Evolutionary conservation across 2,113 vertebrate species (phyloP).

Genomic region (Sardina pilchardus): DNA sequence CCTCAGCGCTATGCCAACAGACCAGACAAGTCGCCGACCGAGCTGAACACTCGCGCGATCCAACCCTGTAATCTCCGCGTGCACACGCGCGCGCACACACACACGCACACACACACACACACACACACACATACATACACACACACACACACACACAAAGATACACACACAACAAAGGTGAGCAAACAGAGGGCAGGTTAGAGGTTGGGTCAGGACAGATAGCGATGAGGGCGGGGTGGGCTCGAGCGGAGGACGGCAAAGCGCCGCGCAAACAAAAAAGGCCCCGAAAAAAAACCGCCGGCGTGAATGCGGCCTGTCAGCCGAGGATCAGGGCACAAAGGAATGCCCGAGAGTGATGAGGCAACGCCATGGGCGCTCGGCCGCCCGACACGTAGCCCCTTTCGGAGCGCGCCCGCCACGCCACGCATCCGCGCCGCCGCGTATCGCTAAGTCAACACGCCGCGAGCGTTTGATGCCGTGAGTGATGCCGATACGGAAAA

Average conservation of each 20-base stretch:
- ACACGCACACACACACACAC: conserved; percentile 24
- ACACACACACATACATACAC: conserved; percentile 51
- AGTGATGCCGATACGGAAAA: conserved; percentile 70
- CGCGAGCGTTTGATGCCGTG: conserved; percentile 42
- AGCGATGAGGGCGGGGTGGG: conserved; percentile 61
- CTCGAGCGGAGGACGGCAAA: conserved; percentile 60
- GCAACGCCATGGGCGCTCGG: conserved; percentile 52
- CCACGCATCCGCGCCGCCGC: conserved; percentile 68
- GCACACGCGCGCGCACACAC: conserved; percentile 52
- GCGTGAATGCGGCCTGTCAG: conserved; percentile 63
- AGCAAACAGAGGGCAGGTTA: conserved; percentile 59
- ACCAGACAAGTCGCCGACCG: conserved; percentile 59
- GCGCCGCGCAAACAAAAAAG: conserved; percentile 64
- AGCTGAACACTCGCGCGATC: conserved; percentile 62
- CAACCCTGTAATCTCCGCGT: conserved; percentile 58
- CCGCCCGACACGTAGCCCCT: conserved; percentile 70
- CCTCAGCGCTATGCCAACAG: conserved; percentile 60
- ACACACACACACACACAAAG: conserved; percentile 6
- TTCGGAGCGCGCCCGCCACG: conserved; percentile 61
- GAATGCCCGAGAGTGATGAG: conserved; percentile 53
- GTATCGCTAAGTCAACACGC: conserved; percentile 80
- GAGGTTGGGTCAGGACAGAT: conserved; percentile 69
- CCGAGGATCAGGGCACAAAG: conserved; percentile 59
- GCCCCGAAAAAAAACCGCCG: conserved; percentile 42
- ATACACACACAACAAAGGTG: conserved; percentile 53